Evolutionary conservation across 2,113 vertebrate species (phyloP), one percentile per base, ranked within the genome.

Genomic region (Buteo buteo): DNA sequence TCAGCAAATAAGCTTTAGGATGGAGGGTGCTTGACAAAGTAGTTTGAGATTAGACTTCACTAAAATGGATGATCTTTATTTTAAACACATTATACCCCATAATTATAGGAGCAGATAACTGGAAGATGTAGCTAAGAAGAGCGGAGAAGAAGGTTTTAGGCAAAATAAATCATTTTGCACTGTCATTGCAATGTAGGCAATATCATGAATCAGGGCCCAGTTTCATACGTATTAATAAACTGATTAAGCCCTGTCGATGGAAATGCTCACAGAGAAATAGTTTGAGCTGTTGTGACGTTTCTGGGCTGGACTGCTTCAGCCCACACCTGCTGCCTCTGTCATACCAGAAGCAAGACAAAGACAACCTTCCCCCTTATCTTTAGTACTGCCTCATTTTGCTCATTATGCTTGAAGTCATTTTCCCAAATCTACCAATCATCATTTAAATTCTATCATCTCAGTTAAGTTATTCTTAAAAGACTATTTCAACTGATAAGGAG

Each of bases 1-100:
- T 88, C 72, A 95, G 47, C 28, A 95, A 94, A 95, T 54, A 95
- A 72, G 12, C 79, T 97, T 81, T 70, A 94, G 66, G 86, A 83
- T 86, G 55, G 62, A 96, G 74, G 24, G 47, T 79, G 31, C 77
- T 97, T 96, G 83, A 87, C 62, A 90, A 94, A 76, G 66, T 17
- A 66, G n/a, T 73, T 92, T 85, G 50, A 92, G 77, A 73, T 65
- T 66, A 76, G 19, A 49, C 22, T 82, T 67, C 49, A 73, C 40
- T 84, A 87, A 96, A 96, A 93, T 84, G 54, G 81, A 93, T 90
- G 17, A 78, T 57, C 70, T 88, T 84, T 66, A 76, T 89, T 93
- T 95, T 90, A 90, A 96, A 91, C 3, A 70, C 25, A 44, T 59
- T 77, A 40, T 87, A 82, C 8, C 10, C 32, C 34, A 66, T 69